A percentile compares a stretch with the other conserved stretches of the same genome.
Evolutionary conservation across 2,888 invertebrate species (phyloP).

Genomic region (Cheilosia scutellata): DNA sequence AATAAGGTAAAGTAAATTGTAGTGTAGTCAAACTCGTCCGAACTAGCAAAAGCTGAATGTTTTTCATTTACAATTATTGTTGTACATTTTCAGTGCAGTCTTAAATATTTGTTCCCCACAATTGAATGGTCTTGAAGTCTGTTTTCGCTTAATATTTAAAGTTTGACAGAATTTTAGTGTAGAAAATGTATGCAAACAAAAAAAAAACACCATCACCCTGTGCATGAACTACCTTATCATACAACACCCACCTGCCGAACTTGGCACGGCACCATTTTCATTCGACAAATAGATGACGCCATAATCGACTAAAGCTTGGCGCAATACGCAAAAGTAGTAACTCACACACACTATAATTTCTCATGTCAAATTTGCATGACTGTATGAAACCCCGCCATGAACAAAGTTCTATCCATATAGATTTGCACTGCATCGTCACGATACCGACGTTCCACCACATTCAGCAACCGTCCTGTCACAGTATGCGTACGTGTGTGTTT

Average conservation of each 20-base stretch:
- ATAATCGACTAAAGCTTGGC: constrained; percentile 38
- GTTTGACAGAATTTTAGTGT: too few species aligned
- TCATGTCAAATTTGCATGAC: constrained; percentile 56
- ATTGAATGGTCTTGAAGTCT: too few species aligned
- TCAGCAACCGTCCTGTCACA: constrained; percentile 20
- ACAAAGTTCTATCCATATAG: constrained; percentile 46
- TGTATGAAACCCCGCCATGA: constrained; percentile 72
- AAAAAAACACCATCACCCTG: background rate
- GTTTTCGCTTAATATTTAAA: too few species aligned
- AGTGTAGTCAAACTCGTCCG: too few species aligned
- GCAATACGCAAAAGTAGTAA: constrained; percentile 56
- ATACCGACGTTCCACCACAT: constrained; percentile 36
- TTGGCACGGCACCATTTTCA: background rate
- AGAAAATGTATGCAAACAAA: background rate
- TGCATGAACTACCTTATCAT: constrained; percentile 32
- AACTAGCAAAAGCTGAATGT: too few species aligned
- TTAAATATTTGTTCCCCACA: too few species aligned
- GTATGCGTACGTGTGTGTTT: constrained; percentile 67
- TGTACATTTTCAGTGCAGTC: too few species aligned
- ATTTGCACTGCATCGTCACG: constrained; percentile 64
- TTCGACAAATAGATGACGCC: constrained; percentile 37
- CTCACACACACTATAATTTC: constrained; percentile 20
- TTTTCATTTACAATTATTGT: too few species aligned
- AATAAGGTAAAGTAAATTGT: too few species aligned
- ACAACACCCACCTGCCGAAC: constrained; percentile 25